phyloP scores from a whole-genome alignment of 2,888 invertebrate genomes.

The Dione vanillae region DNA sequence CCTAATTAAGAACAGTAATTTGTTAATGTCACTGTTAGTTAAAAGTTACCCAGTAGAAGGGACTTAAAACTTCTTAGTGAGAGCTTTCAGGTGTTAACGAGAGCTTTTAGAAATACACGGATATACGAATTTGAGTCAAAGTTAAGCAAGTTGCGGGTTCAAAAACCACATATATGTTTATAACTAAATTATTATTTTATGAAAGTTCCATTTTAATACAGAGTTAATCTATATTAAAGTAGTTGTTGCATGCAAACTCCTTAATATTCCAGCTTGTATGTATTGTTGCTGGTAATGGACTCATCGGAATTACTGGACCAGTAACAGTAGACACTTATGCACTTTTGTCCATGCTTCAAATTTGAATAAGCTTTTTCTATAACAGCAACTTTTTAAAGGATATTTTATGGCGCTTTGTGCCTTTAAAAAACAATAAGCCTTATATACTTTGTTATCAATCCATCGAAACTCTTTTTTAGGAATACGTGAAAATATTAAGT shows the following conservation, averaged over 20 bases:
- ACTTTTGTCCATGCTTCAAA: too few relatives aligned
- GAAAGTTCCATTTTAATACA: too few relatives aligned
- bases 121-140: neutral
- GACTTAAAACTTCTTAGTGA: constrained; percentile 22
- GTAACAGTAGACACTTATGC: neutral
- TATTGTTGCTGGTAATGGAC: neutral
- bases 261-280: neutral
- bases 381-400: too few relatives aligned
- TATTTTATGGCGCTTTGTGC: too few relatives aligned
- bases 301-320: neutral
- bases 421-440: too few relatives aligned
- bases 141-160: constrained; percentile 2
- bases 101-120: neutral
- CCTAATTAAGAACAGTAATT: constrained; percentile 19
- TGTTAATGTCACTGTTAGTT: constrained; percentile 25
- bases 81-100: constrained; percentile 29
- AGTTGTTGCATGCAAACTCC: neutral
- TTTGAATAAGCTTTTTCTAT: too few relatives aligned
- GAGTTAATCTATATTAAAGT: too few relatives aligned
- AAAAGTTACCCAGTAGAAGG: constrained; percentile 21
- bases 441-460: too few relatives aligned
- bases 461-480: too few relatives aligned
- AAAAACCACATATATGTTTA: neutral
- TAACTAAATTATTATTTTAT: neutral
- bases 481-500: too few relatives aligned